Conservation (phyloP, 2,797 vertebrate genomes). For the Phyllotis vaccarum region DNA sequence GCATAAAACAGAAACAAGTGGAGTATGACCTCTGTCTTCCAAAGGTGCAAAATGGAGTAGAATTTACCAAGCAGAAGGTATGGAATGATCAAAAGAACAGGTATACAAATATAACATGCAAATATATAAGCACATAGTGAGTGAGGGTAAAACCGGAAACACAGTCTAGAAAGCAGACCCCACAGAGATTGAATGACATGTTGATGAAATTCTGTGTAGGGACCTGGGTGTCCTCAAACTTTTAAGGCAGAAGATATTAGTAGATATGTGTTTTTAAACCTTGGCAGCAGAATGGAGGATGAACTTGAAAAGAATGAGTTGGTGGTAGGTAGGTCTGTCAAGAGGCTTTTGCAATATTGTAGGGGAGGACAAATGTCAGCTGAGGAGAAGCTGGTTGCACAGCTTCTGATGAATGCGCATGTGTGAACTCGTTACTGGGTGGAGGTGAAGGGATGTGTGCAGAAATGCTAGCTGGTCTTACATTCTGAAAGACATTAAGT, state of each 20-base stretch:
- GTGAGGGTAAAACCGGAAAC: neutral
- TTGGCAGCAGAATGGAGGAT: neutral
- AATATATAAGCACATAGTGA: neutral
- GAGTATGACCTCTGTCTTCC: constrained; percentile 30
- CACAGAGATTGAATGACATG: neutral
- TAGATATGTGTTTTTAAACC: constrained; percentile 13
- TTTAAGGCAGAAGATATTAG: constrained; percentile 27
- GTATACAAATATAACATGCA: neutral
- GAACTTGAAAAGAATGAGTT: constrained; percentile 28
- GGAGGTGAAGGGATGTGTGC: neutral
- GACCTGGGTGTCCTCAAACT: neutral
- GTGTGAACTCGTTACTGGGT: neutral
- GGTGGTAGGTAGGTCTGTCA: neutral
- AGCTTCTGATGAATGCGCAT: neutral
- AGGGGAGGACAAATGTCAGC: constrained; percentile 3
- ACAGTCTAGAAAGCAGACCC: neutral
- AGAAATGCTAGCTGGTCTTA: constrained; percentile 30
- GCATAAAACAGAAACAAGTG: constrained; percentile 12
- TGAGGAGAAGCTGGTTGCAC: neutral
- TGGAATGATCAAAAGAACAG: neutral
- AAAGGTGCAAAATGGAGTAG: neutral
- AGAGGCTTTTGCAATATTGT: neutral
- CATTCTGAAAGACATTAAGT: neutral
- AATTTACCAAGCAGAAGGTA: constrained; percentile 27
- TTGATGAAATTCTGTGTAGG: neutral